Conservation (phyloP, 2,888 invertebrate genomes). For the Meteorus cinctellus region DNA sequence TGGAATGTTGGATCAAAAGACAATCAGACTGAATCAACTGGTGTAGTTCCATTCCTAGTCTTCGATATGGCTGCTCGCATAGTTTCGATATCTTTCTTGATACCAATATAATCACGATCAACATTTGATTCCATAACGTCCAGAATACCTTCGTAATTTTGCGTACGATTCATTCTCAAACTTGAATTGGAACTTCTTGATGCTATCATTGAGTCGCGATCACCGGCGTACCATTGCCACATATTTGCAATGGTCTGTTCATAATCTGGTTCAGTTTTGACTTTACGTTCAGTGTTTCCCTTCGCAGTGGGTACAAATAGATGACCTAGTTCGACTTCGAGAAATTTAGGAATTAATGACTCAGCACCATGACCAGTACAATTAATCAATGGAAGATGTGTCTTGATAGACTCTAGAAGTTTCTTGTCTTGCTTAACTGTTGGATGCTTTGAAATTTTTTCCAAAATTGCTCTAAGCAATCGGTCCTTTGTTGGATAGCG, state of each 20-base stretch:
- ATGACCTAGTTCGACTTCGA: slow-evolving; percentile 20
- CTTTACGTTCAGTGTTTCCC: slow-evolving; percentile 17
- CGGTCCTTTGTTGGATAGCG: slow-evolving; percentile 38
- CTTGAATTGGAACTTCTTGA: slow-evolving; percentile 21
- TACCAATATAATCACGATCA: slow-evolving; percentile 15
- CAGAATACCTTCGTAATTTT: slow-evolving; percentile 27
- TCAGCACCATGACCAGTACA: slow-evolving; percentile 40
- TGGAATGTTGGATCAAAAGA: background rate
- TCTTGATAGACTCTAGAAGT: slow-evolving; percentile 25
- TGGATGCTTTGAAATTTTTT: slow-evolving; percentile 14
- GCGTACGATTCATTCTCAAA: slow-evolving; percentile 22
- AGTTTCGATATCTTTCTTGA: slow-evolving; percentile 33
- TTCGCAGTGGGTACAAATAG: slow-evolving; percentile 33
- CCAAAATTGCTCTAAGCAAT: slow-evolving; percentile 40
- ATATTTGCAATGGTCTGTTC: slow-evolving; percentile 30
- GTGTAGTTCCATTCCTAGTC: slow-evolving; percentile 37
- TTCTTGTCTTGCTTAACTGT: background rate
- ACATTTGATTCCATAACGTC: slow-evolving; percentile 16
- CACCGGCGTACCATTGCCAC: slow-evolving; percentile 25
- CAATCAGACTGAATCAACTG: slow-evolving; percentile 35
- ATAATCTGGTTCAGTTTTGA: slow-evolving; percentile 30
- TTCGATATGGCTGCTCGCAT: slow-evolving; percentile 41
- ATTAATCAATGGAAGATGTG: slow-evolving; percentile 9
- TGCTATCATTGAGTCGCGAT: slow-evolving; percentile 11
- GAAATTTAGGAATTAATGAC: slow-evolving; percentile 18